These are phyloP conservation scores for Drosophila birchii DNA, from an alignment of 2,888 invertebrate genomes.

Conservation along the genomic window DNA sequence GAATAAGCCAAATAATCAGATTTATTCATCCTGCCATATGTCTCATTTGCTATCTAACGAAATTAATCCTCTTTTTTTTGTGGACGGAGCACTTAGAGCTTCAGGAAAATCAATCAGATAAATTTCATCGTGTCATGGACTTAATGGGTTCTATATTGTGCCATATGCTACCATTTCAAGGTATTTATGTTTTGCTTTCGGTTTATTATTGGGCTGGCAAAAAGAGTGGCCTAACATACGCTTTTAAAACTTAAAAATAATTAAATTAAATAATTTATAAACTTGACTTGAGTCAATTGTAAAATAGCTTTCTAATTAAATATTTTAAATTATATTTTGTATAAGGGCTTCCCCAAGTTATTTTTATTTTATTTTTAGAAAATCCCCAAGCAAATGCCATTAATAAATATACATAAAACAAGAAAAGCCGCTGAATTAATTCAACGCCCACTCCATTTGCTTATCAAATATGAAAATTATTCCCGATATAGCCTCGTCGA, in stretches of 20 bases:
- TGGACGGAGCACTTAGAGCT: constrained; percentile 4
- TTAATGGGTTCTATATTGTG: constrained; percentile 16
- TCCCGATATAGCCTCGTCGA: constrained; percentile 39
- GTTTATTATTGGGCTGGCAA: not conserved
- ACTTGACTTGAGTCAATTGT: not conserved
- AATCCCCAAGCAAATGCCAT: not conserved
- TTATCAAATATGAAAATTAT: constrained; percentile 62
- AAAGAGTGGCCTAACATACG: too few relatives aligned
- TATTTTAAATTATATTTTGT: not conserved
- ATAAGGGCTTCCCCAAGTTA: not conserved
- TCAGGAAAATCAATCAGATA: constrained; percentile 9
- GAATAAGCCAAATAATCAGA: not conserved
- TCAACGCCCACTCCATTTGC: constrained; percentile 43
- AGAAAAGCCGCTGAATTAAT: constrained; percentile 36
- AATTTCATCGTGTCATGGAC: constrained; percentile 10
- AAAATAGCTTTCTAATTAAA: not conserved
- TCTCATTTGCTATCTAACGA: not conserved
- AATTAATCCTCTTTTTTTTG: constrained; percentile 7
- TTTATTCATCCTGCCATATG: not conserved
- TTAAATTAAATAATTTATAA: not conserved
- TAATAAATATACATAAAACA: constrained; percentile 1
- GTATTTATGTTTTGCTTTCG: not conserved
- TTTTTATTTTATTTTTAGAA: not conserved
- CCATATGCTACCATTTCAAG: constrained; percentile 16
- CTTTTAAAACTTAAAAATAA: too few relatives aligned